Evolutionary conservation across 2,797 vertebrate species (phyloP).

Genomic region (Peromyscus aztecus): DNA sequence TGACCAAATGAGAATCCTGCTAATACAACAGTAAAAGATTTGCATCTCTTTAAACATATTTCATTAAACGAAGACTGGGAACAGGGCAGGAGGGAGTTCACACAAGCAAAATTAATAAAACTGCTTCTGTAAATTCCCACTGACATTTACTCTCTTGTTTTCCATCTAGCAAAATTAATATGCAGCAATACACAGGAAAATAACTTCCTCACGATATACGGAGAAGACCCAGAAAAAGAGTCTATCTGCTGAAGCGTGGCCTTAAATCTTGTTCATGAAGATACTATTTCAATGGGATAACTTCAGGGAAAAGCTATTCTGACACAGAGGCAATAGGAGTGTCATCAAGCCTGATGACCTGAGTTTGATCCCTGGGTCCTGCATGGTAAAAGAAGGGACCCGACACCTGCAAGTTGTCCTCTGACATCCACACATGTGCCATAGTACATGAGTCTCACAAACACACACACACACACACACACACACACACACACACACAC

Average conservation of each 20-base stretch:
- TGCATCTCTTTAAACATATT: not conserved
- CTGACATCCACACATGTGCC: not conserved
- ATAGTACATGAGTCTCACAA: too few relatives aligned
- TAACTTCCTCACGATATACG: not conserved
- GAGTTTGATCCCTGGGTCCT: not conserved
- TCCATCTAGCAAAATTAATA: not conserved
- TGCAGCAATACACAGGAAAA: conserved; percentile 11
- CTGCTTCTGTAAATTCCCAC: not conserved
- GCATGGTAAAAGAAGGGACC: not conserved
- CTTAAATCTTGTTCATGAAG: conserved; percentile 38
- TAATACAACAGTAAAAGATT: not conserved
- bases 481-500: not conserved
- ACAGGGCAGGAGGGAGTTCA: not conserved
- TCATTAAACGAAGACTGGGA: conserved; percentile 32
- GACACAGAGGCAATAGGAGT: not conserved
- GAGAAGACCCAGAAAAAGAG: not conserved
- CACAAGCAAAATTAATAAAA: conserved; percentile 55
- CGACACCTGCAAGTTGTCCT: not conserved
- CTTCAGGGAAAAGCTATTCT: not conserved
- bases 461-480: not conserved
- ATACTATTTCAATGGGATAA: conserved; percentile 29
- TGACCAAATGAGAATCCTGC: conserved; percentile 18
- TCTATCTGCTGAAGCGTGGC: not conserved
- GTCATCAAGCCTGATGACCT: not conserved
- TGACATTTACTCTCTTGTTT: conserved; percentile 25